These are phyloP conservation scores for Andrena chrysosceles DNA, from an alignment of 2,888 invertebrate genomes.

Conservation along the genomic window DNA sequence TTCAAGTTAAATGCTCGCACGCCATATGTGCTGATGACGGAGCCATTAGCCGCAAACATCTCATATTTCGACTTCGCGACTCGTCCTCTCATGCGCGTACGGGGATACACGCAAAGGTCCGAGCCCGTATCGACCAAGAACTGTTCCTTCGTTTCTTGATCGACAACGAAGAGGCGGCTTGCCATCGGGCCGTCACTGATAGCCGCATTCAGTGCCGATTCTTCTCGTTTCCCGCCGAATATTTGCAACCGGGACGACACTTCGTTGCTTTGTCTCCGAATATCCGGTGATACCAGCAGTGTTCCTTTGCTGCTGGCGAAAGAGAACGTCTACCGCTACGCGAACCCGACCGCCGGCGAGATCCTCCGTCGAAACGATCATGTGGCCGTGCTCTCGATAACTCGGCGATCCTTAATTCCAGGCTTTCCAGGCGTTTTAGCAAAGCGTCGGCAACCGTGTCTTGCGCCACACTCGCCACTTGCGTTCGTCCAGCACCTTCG, in stretches of 20 bases:
- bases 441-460: not conserved
- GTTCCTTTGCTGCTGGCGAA: not conserved
- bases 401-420: not conserved
- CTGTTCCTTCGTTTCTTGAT: not conserved
- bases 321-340: not conserved
- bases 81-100: not conserved
- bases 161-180: not conserved
- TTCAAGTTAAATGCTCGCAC: not conserved
- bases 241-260: not conserved
- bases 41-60: not conserved
- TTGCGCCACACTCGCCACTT: not conserved
- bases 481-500: not conserved
- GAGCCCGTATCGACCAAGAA: not conserved
- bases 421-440: not conserved
- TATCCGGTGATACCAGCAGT: not conserved
- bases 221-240: not conserved
- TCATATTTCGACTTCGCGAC: not conserved
- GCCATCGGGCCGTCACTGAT: not conserved
- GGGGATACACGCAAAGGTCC: not conserved
- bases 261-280: not conserved
- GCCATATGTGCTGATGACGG: not conserved
- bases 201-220: not conserved
- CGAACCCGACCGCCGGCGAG: not conserved
- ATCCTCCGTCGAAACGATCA: not conserved
- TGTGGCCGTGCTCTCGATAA: not conserved